phyloP scores from a whole-genome alignment of 2,797 vertebrate species.

The Poecilia velifera region DNA sequence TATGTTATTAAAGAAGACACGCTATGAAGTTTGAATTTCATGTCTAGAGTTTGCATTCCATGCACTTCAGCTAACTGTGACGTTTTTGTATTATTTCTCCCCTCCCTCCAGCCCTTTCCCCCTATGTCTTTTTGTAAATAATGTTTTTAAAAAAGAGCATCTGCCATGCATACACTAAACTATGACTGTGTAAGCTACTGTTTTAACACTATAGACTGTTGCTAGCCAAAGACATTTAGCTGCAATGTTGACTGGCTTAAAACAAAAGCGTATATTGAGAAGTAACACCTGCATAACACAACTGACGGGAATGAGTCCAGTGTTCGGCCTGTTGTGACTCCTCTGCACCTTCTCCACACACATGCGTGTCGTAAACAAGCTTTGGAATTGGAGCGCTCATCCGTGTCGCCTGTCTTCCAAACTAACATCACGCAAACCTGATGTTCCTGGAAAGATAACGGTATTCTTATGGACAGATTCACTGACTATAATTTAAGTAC shows the following conservation, averaged over 20 bases:
- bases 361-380: conserved; percentile 39
- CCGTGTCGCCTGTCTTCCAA: conserved; percentile 41
- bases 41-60: conserved; percentile 84
- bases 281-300: conserved; percentile 60
- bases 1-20: conserved; percentile 73
- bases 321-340: conserved; percentile 47
- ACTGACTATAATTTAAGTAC: conserved; percentile 75
- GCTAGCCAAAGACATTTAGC: conserved; percentile 74
- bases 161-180: conserved; percentile 81
- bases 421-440: conserved; percentile 35
- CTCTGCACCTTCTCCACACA: conserved; percentile 31
- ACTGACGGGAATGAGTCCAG: conserved; percentile 58
- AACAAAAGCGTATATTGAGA: conserved; percentile 40
- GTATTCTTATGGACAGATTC: conserved; percentile 63
- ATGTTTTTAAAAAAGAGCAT: conserved; percentile 81
- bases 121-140: conserved; percentile 86
- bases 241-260: conserved; percentile 64
- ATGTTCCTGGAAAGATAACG: conserved; percentile 43
- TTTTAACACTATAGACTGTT: conserved; percentile 82
- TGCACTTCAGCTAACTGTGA: conserved; percentile 88
- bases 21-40: conserved; percentile 83
- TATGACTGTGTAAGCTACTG: conserved; percentile 87
- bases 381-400: conserved; percentile 15
- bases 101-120: conserved; percentile 26
- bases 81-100: conserved; percentile 61